These are phyloP conservation scores for Orestias chungarensis DNA, from an alignment of 2,797 vertebrate species.

Conservation along the genomic window DNA sequence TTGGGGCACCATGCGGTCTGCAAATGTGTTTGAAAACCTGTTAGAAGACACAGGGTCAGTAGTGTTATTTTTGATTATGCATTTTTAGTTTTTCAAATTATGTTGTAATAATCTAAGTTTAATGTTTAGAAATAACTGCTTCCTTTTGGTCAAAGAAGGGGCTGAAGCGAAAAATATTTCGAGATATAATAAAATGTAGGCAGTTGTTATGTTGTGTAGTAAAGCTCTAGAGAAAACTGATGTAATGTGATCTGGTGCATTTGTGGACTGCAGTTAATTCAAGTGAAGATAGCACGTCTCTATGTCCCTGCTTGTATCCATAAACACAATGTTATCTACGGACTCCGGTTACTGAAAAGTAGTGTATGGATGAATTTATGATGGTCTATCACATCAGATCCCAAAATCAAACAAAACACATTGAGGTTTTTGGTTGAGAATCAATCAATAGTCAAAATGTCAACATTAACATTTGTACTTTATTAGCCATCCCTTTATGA, in stretches of 20 bases:
- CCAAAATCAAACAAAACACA: not conserved
- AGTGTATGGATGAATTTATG: not conserved
- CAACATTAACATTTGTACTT: conserved; percentile 83
- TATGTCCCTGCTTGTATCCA: not conserved
- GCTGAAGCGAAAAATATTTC: too few species aligned
- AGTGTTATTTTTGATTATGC: not conserved
- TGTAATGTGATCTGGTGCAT: not conserved
- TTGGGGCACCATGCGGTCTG: too few species aligned
- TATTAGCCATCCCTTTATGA: conserved; percentile 82
- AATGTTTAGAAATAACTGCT: not conserved
- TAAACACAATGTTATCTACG: not conserved
- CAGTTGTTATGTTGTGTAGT: too few species aligned
- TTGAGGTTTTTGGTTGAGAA: not conserved
- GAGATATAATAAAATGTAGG: too few species aligned
- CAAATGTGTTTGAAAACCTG: too few species aligned
- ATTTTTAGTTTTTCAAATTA: not conserved
- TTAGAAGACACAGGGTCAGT: not conserved
- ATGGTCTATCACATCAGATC: not conserved
- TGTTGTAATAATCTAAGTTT: not conserved
- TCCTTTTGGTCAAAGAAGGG: too few species aligned
- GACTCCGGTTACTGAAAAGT: too few species aligned
- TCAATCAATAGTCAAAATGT: conserved; percentile 60
- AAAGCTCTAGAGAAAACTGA: not conserved
- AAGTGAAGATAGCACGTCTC: not conserved
- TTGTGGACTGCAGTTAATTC: not conserved